phyloP scores from a whole-genome alignment of 2,113 vertebrate genomes.

The Triplophysa tibetana region DNA sequence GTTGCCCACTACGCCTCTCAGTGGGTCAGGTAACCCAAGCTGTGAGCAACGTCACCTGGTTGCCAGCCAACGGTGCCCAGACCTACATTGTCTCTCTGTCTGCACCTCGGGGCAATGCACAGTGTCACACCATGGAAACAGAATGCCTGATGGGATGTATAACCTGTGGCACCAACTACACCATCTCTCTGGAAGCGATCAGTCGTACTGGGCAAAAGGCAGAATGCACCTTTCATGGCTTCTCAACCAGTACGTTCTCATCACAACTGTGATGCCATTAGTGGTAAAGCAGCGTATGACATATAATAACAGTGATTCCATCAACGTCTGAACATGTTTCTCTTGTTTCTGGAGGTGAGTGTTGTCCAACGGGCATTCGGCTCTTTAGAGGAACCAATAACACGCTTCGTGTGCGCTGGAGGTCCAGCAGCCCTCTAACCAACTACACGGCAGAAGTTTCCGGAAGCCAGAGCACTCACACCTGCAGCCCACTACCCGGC shows the following conservation, averaged over 20 bases:
- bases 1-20: constrained; percentile 79
- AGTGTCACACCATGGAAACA: constrained; percentile 82
- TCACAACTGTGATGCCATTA: not conserved
- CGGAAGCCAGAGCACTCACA: constrained; percentile 78
- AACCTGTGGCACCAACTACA: constrained; percentile 85
- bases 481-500: constrained; percentile 71
- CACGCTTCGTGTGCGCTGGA: constrained; percentile 83
- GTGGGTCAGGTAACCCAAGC: constrained; percentile 84
- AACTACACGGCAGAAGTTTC: constrained; percentile 73
- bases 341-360: constrained; percentile 73
- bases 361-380: constrained; percentile 86
- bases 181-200: constrained; percentile 79
- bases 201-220: constrained; percentile 78
- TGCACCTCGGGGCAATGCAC: constrained; percentile 78
- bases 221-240: constrained; percentile 79
- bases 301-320: not conserved
- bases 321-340: not conserved
- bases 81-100: constrained; percentile 77
- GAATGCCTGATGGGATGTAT: constrained; percentile 92
- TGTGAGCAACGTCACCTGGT: constrained; percentile 87
- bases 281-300: not conserved
- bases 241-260: constrained; percentile 83
- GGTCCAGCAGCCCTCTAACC: constrained; percentile 61
- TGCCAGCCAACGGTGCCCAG: constrained; percentile 73
- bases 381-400: constrained; percentile 76